Percentiles rank a stretch among this genome's conserved stretches.
phyloP scores from a whole-genome alignment of 1,140 invertebrate genomes.

The Lordiphosa stackelbergi region DNA sequence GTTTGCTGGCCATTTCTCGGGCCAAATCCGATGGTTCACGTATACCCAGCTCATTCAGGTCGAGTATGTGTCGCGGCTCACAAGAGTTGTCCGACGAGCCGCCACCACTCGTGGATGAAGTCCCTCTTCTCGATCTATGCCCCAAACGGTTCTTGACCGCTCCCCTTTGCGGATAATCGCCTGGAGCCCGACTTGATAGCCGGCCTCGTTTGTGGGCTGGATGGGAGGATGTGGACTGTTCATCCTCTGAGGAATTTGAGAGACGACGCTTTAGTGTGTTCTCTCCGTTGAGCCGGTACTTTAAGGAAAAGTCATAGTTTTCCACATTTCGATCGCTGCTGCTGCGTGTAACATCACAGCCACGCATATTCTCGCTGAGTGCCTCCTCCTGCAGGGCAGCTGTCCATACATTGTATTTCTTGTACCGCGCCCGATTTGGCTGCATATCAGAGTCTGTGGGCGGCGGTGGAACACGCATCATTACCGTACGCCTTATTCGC shows the following conservation, averaged over 20 bases:
- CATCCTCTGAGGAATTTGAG: slow-evolving; percentile 66
- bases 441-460: slow-evolving; percentile 73
- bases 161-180: slow-evolving; percentile 26
- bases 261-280: slow-evolving; percentile 71
- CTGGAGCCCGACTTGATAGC: slow-evolving; percentile 22
- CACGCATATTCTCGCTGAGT: slow-evolving; percentile 80
- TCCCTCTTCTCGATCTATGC: slow-evolving; percentile 41
- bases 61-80: slow-evolving; percentile 75
- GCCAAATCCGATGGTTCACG: slow-evolving; percentile 81
- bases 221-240: slow-evolving; percentile 32
- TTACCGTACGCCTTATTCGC: slow-evolving; percentile 76
- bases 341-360: slow-evolving; percentile 78
- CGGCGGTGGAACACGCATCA: slow-evolving; percentile 77
- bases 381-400: slow-evolving; percentile 81
- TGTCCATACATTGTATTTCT: slow-evolving; percentile 83
- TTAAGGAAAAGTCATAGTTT: slow-evolving; percentile 79
- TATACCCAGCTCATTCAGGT: slow-evolving; percentile 73
- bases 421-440: slow-evolving; percentile 51
- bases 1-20: slow-evolving; percentile 83
- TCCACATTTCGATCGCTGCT: slow-evolving; percentile 80
- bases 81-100: slow-evolving; percentile 61
- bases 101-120: slow-evolving; percentile 54
- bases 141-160: slow-evolving; percentile 42
- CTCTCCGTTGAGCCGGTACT: slow-evolving; percentile 60
- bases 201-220: slow-evolving; percentile 60